A percentile compares a stretch with the other conserved stretches of the same genome.
Evolutionary conservation across 2,888 invertebrate species (phyloP).

Genomic region (Diaphora mendica): DNA sequence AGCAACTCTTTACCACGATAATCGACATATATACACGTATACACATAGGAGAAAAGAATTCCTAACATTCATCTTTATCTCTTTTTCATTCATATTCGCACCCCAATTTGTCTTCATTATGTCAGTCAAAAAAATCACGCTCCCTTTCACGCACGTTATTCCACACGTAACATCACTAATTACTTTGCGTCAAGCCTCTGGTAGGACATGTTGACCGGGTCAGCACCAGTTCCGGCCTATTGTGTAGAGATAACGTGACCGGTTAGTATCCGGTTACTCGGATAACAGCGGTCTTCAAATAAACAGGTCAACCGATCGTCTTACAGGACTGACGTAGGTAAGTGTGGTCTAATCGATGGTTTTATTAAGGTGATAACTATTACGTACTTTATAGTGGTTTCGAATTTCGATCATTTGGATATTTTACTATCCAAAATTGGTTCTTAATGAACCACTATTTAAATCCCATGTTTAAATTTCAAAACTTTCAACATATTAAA

Average conservation of each 20-base stretch:
- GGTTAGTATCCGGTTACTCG: constrained; percentile 42
- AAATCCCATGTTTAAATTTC: background rate
- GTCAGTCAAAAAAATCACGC: background rate
- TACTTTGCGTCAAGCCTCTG: constrained; percentile 9
- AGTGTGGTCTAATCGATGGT: background rate
- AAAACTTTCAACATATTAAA: background rate
- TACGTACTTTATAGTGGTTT: background rate
- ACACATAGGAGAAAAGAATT: background rate
- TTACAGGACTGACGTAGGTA: constrained; percentile 44
- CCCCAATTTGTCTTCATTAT: background rate
- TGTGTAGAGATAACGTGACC: constrained; percentile 44
- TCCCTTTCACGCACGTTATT: background rate
- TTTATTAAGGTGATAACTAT: background rate
- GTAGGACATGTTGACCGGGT: constrained; percentile 31
- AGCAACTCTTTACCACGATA: too few relatives aligned
- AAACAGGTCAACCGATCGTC: constrained; percentile 47
- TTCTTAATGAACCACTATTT: background rate
- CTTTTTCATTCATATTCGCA: background rate
- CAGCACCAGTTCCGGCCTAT: constrained; percentile 33
- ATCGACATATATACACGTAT: too few relatives aligned
- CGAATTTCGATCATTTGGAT: too few relatives aligned
- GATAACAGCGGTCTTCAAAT: constrained; percentile 38
- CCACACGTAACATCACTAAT: constrained; percentile 7
- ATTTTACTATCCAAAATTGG: background rate
- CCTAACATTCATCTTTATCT: background rate